A percentile compares a stretch with the other conserved stretches of the same genome.
These are phyloP conservation scores for Sylvicola fuscatus DNA, from an alignment of 2,888 invertebrate genomes.

Conservation along the genomic window DNA sequence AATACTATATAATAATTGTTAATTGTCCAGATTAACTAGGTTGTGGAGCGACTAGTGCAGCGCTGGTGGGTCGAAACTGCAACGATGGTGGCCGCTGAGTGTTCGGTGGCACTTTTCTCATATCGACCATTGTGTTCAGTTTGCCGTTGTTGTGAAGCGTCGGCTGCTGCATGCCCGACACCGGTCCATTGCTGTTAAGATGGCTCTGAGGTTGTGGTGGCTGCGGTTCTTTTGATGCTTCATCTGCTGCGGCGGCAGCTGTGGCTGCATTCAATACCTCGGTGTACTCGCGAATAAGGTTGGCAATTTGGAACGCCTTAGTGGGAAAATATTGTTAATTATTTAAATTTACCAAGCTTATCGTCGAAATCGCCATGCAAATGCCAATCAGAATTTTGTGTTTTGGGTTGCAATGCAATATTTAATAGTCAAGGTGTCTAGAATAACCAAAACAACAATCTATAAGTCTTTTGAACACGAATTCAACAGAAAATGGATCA, in stretches of 20 bases:
- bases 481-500: no score
- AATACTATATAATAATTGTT: not conserved
- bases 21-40: constrained; percentile 11
- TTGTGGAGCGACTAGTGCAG: constrained; percentile 12
- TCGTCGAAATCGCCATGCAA: no score
- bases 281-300: constrained; percentile 74
- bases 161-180: no score
- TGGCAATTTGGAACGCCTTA: constrained; percentile 83
- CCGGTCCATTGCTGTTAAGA: no score
- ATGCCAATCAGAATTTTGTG: no score
- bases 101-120: constrained; percentile 7
- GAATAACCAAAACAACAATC: constrained; percentile 1
- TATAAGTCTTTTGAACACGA: no score
- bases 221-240: constrained; percentile 7
- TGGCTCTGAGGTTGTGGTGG: constrained; percentile 3
- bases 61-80: constrained; percentile 11
- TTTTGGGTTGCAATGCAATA: no score
- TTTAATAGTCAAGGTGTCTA: constrained; percentile 1
- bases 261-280: constrained; percentile 33
- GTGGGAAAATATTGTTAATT: not conserved
- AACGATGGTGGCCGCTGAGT: constrained; percentile 11
- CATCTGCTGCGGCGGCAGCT: constrained; percentile 9
- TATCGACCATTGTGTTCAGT: constrained; percentile 7
- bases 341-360: not conserved
- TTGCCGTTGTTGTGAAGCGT: constrained; percentile 4